Evolutionary conservation across 1,140 invertebrate species (phyloP), one percentile per base, ranked within the genome.

Genomic region (Drosophila repletoides): DNA sequence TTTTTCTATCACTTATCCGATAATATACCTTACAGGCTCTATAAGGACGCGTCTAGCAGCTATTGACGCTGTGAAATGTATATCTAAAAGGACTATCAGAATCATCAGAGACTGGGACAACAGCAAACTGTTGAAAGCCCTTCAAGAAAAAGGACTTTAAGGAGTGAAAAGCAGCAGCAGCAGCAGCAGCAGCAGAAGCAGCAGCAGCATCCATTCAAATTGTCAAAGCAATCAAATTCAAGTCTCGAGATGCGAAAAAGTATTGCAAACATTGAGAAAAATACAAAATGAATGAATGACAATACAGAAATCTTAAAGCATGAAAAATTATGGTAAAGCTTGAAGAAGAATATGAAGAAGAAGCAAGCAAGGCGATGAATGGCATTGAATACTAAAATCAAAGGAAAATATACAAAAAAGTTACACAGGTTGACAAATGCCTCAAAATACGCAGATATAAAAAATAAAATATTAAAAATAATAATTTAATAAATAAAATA

Each of bases 151-250:
- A n/a, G 22, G 26, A 69, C 14, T 26, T 34, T 49, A 48, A 68
- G 49, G 52, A 73, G 41, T 24, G n/a, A 60, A 1, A 22, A 34
- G 22, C 6, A 12, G 55, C 24, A 49, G 14, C 3, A 6, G 33
- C 33, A 26, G 53, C 40, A 45, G 41, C 33, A 60, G 2, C 33
- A 34, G 22, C 6, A 12, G 55, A 34, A 49, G 14, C 3, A 6
- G 33, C 33, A 26, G 53, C 40, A 45, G 45, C 29, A 41, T 40
- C 34, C 59, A 73, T 60, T 67, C 69, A 76, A 76, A 53, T 65
- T 61, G 72, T 76, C 40, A 53, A 59, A 79, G 65, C 71, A 80
- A 79, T 79, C 72, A 79, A 75, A 80, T 56, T 36, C 71, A 52
- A 72, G 55, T 77, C 61, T 59, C 52, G 61, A 80, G 46, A 74